These are phyloP conservation scores for Anoplophora glabripennis DNA, from an alignment of 1,140 invertebrate genomes.

Conservation along the genomic window DNA sequence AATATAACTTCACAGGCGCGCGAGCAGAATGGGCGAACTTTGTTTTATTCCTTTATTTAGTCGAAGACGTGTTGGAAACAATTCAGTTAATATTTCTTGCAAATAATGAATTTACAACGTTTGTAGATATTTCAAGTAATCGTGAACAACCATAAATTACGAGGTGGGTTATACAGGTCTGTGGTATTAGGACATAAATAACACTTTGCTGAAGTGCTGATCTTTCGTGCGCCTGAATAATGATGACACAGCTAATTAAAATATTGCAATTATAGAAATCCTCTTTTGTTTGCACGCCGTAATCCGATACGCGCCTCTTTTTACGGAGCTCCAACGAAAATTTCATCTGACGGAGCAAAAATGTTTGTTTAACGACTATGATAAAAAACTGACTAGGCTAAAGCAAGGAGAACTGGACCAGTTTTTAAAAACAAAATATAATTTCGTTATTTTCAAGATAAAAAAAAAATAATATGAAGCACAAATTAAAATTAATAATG, in stretches of 20 bases:
- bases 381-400: too few species aligned
- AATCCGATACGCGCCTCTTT: too few species aligned
- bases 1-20: neutral
- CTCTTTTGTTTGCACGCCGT: conserved; percentile 6
- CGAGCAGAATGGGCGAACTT: conserved; percentile 1
- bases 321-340: too few species aligned
- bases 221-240: conserved; percentile 26
- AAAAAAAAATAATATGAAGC: too few species aligned
- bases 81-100: conserved; percentile 6
- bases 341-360: too few species aligned
- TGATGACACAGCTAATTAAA: conserved; percentile 38
- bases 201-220: conserved; percentile 34
- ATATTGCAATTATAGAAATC: conserved; percentile 38
- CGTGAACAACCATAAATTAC: conserved; percentile 33
- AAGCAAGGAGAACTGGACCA: too few species aligned
- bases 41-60: conserved; percentile 12
- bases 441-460: too few species aligned
- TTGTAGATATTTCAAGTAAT: conserved; percentile 23
- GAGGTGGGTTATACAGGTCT: conserved; percentile 11
- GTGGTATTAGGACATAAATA: conserved; percentile 38
- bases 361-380: too few species aligned
- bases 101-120: conserved; percentile 28
- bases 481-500: too few species aligned
- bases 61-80: conserved; percentile 10
- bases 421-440: too few species aligned